Evolutionary conservation across 2,797 vertebrate genomes (phyloP), one percentile per base, ranked within the genome.

Genomic region (Onychomys leucogaster): DNA sequence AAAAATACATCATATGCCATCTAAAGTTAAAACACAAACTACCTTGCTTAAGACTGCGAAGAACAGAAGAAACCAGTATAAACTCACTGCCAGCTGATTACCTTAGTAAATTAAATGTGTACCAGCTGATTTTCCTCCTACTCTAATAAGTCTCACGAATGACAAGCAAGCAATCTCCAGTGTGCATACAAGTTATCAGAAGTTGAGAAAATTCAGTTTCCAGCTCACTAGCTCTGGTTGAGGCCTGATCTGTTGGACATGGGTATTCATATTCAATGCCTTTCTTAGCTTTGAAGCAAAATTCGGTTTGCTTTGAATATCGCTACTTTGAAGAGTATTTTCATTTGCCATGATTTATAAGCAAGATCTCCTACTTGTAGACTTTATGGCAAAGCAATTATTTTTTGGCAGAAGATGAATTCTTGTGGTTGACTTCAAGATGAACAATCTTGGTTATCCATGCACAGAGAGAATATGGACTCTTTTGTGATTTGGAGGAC

Each of bases 1-100:
- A 84, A 25, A 89, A 91, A 80, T 93, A 19, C 43, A 46, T 25
- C 52, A 85, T 37, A 77, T 8, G 80, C 82, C 32, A 94, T 49
- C 29, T 67, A 78, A 94, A 83, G 71, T 65, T 23, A 85, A 96
- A 95, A 87, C 5, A 92, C 14, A 43, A 81, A 77, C 87, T 75
- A 61, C 1, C 55, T 94, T 96, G 55, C 41, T 95, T 92, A 67
- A 91, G 78, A 69, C 43, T 8, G 19, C 37, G 2, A 71, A 90
- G 55, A 81, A 81, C 5, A 85, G n/a, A 83, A 61, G 32, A 81
- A 46, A 76, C 9, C 82, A 43, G 21, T 37, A 65, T 41, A 37
- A 93, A 52, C 85, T 87, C 71, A 89, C n/a, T 75, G 27, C 8
- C 27, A 89, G 41, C 21, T n/a, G 57, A 55, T 92, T 78, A 55